Evolutionary conservation across 1,140 invertebrate species (phyloP), one percentile per base, ranked within the genome.

Genomic region (Ceratina australensis): DNA sequence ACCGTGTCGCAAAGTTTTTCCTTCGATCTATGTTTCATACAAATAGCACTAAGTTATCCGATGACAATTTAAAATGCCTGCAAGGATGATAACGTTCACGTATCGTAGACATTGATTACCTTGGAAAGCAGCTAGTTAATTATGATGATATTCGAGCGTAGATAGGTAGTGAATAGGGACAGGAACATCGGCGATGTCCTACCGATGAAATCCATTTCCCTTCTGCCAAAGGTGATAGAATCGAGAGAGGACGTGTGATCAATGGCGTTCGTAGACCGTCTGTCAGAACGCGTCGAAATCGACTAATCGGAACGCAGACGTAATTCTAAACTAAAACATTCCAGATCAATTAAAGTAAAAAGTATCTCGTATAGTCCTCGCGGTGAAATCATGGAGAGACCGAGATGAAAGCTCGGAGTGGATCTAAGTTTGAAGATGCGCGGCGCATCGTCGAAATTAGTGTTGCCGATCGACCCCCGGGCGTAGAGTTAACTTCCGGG

Each of bases 401-500:
- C 13, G 16, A 3, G 33, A 26, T 54, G 28, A 22, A 80, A 65
- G 67, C 28, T 13, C 18, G n/a, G 16, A 15, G 47, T 24, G 24
- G 54, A 12, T 15, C 20, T 3, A 61, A 65, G 20, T 69, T 69
- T 50, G 13, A 47, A 28, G 28, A 13, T 42, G 24, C 22, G 59
- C 69, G 57, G 24, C 42, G 74, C 64, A 63, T 72, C 60, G 61
- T 59, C 5, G 33, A 80, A 72, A 74, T 82, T 74, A 78, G 71
- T 59, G 66, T 56, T 50, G 20, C 16, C 33, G 16, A 22, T 26
- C 54, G 72, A 18, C 52, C 16, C 72, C 20, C 50, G 81, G 80
- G 78, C 78, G 79, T 67, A 76, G 81, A 85, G 83, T 83, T 86
- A 85, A 86, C 81, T 86, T 77, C 66, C 60, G 63, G 65, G 66